Conservation (phyloP, 2,797 vertebrate genomes). For the Phrynocephalus forsythii region DNA sequence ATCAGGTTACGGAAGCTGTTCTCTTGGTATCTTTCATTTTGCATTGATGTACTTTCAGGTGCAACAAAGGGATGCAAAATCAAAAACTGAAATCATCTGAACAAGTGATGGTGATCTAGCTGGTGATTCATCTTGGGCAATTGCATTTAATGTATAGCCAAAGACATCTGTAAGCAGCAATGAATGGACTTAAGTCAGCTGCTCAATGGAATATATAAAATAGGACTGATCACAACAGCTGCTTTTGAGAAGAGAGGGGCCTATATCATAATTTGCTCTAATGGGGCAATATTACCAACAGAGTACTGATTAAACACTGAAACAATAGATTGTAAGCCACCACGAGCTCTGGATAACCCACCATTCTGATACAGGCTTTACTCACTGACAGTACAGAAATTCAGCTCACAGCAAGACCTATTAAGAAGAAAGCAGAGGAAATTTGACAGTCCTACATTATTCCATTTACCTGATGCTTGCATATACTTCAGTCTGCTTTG, state of each 20-base stretch:
- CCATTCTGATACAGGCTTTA: neutral
- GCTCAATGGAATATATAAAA: constrained; percentile 25
- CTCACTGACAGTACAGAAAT: constrained; percentile 2
- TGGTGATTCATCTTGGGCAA: neutral
- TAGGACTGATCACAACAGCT: neutral
- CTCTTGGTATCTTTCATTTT: neutral
- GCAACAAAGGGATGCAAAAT: neutral
- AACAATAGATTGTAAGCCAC: neutral
- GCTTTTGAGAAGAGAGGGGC: constrained; percentile 8
- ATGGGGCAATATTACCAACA: neutral
- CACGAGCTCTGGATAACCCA: neutral
- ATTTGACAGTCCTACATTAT: neutral
- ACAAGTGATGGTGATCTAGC: neutral
- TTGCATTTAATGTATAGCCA: constrained; percentile 1
- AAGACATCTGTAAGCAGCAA: neutral
- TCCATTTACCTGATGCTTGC: neutral
- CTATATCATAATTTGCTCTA: constrained; percentile 10
- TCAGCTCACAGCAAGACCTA: neutral
- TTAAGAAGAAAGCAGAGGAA: neutral
- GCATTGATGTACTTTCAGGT: neutral
- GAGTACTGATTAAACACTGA: neutral
- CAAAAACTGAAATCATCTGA: neutral
- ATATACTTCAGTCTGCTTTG: neutral
- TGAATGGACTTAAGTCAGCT: constrained; percentile 7
- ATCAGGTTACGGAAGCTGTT: neutral